These are phyloP conservation scores for Proisotoma minuta DNA, from an alignment of 2,888 invertebrate genomes.

Conservation along the genomic window DNA sequence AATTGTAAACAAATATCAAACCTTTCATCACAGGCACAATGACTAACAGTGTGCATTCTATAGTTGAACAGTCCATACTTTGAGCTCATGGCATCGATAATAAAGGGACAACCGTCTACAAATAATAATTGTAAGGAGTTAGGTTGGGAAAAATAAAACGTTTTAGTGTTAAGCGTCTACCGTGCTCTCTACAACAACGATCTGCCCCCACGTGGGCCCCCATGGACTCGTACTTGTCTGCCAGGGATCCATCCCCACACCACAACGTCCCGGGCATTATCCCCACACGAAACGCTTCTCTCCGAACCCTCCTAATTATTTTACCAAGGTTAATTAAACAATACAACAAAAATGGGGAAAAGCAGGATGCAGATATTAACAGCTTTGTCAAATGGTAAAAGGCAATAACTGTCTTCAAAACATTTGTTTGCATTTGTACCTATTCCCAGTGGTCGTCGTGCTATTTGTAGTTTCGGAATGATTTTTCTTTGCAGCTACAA, in stretches of 20 bases:
- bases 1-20: constrained; percentile 51
- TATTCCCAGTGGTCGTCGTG: too few relatives aligned
- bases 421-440: too few relatives aligned
- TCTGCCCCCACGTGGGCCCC: constrained; percentile 61
- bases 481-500: not conserved
- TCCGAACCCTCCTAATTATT: constrained; percentile 35
- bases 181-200: constrained; percentile 69
- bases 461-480: too few relatives aligned
- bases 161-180: too few relatives aligned
- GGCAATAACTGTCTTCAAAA: too few relatives aligned
- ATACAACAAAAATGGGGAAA: too few relatives aligned
- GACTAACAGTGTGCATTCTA: constrained; percentile 67
- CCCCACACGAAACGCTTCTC: constrained; percentile 44
- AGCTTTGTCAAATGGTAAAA: too few relatives aligned
- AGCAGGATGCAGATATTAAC: too few relatives aligned
- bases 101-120: constrained; percentile 56
- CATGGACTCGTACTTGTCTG: constrained; percentile 59
- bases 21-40: constrained; percentile 74
- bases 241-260: constrained; percentile 66
- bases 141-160: constrained; percentile 49
- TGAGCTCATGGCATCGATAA: constrained; percentile 61
- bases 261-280: constrained; percentile 64
- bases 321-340: too few relatives aligned
- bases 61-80: constrained; percentile 64
- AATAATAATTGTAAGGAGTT: not conserved